phyloP scores from a whole-genome alignment of 2,113 vertebrate species.

The Indicator maculatus region DNA sequence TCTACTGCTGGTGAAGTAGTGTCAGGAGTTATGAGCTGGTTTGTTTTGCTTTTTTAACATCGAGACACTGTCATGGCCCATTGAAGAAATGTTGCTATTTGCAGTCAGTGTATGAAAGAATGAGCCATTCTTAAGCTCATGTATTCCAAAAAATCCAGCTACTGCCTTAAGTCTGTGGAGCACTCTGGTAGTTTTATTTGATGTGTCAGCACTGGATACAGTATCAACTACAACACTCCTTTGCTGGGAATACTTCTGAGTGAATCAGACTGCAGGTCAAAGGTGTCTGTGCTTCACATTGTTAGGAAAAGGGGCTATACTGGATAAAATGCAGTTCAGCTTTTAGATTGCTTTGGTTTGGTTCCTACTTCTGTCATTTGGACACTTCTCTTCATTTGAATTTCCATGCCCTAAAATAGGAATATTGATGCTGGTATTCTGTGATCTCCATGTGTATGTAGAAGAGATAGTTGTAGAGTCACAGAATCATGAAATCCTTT shows the following conservation, averaged over 20 bases:
- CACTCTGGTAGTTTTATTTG: background rate
- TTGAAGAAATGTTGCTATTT: background rate
- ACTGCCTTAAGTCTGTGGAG: background rate
- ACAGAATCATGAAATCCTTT: no score
- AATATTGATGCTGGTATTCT: background rate
- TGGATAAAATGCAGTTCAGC: background rate
- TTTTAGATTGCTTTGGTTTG: background rate
- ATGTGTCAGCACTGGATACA: background rate
- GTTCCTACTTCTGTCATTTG: background rate
- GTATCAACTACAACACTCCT: fast-evolving
- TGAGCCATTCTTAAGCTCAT: background rate
- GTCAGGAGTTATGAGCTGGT: background rate
- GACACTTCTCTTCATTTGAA: background rate
- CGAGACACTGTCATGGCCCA: background rate
- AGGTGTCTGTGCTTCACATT: background rate
- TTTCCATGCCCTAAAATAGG: background rate
- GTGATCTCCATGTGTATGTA: no score
- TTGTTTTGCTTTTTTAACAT: background rate
- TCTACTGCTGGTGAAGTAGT: background rate
- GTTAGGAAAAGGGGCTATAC: background rate
- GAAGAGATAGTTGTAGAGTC: no score
- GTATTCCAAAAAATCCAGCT: background rate
- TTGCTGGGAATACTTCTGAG: background rate
- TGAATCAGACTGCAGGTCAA: background rate
- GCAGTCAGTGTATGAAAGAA: background rate